phyloP scores from a whole-genome alignment of 1,140 invertebrate genomes.

The Proctacanthus coquilletti region DNA sequence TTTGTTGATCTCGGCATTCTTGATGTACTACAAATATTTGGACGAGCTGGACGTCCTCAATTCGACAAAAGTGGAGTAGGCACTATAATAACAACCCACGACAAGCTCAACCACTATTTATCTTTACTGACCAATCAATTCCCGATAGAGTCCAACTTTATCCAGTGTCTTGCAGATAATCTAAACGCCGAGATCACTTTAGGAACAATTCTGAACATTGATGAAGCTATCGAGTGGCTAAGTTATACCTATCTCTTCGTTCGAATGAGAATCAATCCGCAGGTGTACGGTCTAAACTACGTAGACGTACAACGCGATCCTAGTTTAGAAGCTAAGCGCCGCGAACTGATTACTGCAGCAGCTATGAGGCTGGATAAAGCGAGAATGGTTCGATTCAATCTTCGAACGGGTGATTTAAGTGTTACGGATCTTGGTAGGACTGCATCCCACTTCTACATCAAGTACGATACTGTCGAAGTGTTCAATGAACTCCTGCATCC shows the following conservation, averaged over 20 bases:
- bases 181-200: conserved; percentile 93
- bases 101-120: conserved; percentile 88
- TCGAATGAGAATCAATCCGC: conserved; percentile 84
- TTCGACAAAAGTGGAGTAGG: conserved; percentile 85
- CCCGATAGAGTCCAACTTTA: conserved; percentile 96
- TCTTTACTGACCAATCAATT: conserved; percentile 90
- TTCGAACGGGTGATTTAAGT: conserved; percentile 63
- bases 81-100: conserved; percentile 87
- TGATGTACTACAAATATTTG: conserved; percentile 99
- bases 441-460: conserved; percentile 96
- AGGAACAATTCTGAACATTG: conserved; percentile 87
- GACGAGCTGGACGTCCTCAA: conserved; percentile 91
- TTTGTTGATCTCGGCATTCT: conserved; percentile 93
- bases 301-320: conserved; percentile 59
- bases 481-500: conserved; percentile 67
- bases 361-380: conserved; percentile 81
- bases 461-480: conserved; percentile 87
- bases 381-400: conserved; percentile 85
- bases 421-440: conserved; percentile 85
- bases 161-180: conserved; percentile 84
- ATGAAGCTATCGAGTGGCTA: conserved; percentile 95
- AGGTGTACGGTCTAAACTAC: conserved; percentile 73
- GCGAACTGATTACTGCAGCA: conserved; percentile 59
- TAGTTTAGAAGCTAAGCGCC: conserved; percentile 51
- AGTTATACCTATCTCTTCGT: conserved; percentile 95